phyloP scores from a whole-genome alignment of 2,113 vertebrate species.

The Cygnus atratus region DNA sequence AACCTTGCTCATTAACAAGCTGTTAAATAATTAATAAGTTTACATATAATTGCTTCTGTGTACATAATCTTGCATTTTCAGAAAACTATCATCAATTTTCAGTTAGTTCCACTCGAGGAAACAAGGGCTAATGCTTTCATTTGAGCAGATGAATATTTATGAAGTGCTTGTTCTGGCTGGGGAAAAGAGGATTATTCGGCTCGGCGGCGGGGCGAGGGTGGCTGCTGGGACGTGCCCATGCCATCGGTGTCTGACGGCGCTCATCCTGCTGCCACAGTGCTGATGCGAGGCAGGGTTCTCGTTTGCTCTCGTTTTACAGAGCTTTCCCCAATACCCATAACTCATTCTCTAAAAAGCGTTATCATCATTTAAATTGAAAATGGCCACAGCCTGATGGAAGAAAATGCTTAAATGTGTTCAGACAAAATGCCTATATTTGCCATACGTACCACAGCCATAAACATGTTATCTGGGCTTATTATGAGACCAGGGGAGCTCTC shows the following conservation, averaged over 20 bases:
- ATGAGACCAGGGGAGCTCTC: background rate
- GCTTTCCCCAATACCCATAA: background rate
- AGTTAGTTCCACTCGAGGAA: slow-evolving; percentile 78
- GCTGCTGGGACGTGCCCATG: background rate
- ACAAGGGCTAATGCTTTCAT: slow-evolving; percentile 67
- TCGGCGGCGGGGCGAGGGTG: background rate
- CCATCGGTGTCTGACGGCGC: background rate
- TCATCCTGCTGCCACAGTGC: background rate
- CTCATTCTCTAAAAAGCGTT: background rate
- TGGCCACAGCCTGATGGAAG: background rate
- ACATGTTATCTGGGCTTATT: accelerated
- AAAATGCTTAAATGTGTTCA: background rate
- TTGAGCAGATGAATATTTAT: slow-evolving; percentile 79
- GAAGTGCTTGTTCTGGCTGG: background rate
- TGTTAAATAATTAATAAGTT: slow-evolving; percentile 83
- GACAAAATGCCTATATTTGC: background rate
- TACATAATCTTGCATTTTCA: slow-evolving; percentile 75
- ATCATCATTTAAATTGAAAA: background rate
- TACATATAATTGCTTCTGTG: slow-evolving; percentile 77
- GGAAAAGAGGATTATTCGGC: slow-evolving; percentile 26
- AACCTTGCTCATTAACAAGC: slow-evolving; percentile 68
- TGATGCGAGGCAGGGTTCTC: background rate
- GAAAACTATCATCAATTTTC: slow-evolving; percentile 76
- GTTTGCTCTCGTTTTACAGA: background rate
- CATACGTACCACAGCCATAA: background rate